Base-by-base conservation (phyloP, 2,797 vertebrate genomes). In the Furcifer pardalis region DNA sequence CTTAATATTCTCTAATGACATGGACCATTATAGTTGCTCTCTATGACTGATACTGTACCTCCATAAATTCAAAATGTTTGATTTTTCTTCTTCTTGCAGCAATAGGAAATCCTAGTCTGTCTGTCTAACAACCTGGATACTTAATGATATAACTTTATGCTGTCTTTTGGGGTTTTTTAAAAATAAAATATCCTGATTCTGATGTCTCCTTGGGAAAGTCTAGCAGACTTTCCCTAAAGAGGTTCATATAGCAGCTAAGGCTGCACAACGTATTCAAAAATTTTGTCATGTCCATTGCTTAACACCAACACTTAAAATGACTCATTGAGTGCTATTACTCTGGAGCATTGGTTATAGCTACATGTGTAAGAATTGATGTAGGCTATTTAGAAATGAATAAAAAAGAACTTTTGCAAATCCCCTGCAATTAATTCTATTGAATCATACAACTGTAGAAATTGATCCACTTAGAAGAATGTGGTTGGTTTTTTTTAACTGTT, bases 161-260 rank as follows among this genome's bases (percentile, higher is more conserved):
- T 35, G 46, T 74, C 9, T 69, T 49, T 27, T 74, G 59, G 59
- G 40, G 32, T 65, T 83, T 59, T 81, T 8, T 60, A 27, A 40
- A 15, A 63, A 42, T 77, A 21, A 77, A 69, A 32, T 77, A 19
- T 42, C 21, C 37, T 59, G 40, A 71, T 69, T 68, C 12, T 77
- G 76, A 84, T 84, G 74, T 77, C 49, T 84, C 49, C 44, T 52
- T 60, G 37, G 13, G 27, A 42, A 77, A 40, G 17, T 49, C 15
- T 69, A 68, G 30, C 46, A 68, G 56, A 76, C 65, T 46, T 46
- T 77, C 69, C 21, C 74, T n/a, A 77, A 59, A 83, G 52, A 42
- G n/a, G 65, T 77, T 44, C 40, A n/a, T n/a, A n/a, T n/a, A 32
- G 37, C 49, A 21, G 73, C 62, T 77, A 30, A 77, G 68, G 73